Percentiles rank a stretch among this genome's conserved stretches.
These are phyloP conservation scores for Lycophotia porphyrea DNA, from an alignment of 2,888 invertebrate genomes.

Conservation along the genomic window DNA sequence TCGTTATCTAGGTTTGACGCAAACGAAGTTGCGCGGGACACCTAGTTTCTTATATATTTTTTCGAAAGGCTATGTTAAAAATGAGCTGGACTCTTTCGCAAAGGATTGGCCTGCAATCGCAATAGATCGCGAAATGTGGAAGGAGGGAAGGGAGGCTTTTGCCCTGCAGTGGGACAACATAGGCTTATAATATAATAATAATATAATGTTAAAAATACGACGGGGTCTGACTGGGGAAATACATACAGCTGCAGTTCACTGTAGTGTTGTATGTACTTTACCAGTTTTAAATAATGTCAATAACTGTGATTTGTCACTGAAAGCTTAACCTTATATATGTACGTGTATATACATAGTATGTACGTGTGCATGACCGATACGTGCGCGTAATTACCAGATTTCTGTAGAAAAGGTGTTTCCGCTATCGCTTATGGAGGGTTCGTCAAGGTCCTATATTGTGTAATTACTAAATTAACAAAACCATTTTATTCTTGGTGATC, in stretches of 20 bases:
- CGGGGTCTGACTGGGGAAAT: neutral
- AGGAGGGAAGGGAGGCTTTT: too few species aligned
- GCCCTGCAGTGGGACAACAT: too few species aligned
- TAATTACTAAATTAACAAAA: neutral
- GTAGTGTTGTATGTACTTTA: neutral
- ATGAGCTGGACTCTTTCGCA: too few species aligned
- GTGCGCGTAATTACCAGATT: neutral
- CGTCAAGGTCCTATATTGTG: conserved; percentile 4
- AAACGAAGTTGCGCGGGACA: too few species aligned
- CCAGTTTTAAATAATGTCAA: neutral
- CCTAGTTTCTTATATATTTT: too few species aligned
- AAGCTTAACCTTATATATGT: neutral
- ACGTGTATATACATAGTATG: too few species aligned
- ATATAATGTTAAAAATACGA: neutral
- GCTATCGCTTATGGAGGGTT: neutral
- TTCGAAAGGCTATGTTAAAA: too few species aligned
- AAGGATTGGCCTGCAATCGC: too few species aligned
- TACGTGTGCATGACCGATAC: neutral
- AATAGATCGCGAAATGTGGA: too few species aligned
- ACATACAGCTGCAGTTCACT: neutral
- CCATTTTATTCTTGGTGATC: neutral
- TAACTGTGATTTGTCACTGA: conserved; percentile 3
- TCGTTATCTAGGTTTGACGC: too few species aligned
- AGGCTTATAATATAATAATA: too few species aligned
- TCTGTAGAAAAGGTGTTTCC: neutral